Conservation (phyloP, 2,797 vertebrate genomes). For the Macroramphosus scolopax region DNA sequence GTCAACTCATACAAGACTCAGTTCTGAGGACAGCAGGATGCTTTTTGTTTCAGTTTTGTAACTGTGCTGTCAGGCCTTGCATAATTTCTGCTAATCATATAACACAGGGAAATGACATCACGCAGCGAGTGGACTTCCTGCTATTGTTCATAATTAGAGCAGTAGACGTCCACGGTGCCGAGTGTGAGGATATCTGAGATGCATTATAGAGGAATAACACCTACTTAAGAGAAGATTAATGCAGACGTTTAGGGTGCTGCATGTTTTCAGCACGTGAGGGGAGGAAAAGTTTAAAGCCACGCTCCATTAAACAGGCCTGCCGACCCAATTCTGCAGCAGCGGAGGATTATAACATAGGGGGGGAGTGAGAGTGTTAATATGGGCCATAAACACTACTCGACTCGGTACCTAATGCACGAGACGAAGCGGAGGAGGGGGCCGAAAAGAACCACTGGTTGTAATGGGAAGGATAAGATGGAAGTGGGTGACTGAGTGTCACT, state of each 20-base stretch:
- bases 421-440: slow-evolving; percentile 23
- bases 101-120: slow-evolving; percentile 32
- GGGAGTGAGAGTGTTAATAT: slow-evolving; percentile 72
- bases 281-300: slow-evolving; percentile 61
- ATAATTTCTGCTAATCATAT: slow-evolving; percentile 45
- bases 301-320: slow-evolving; percentile 64
- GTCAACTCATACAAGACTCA: no score
- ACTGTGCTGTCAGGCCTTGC: slow-evolving; percentile 24
- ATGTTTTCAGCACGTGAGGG: slow-evolving; percentile 27
- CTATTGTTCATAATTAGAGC: slow-evolving; percentile 35
- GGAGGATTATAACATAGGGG: slow-evolving; percentile 69
- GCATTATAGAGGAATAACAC: slow-evolving; percentile 47
- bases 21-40: slow-evolving; percentile 34
- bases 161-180: slow-evolving; percentile 28
- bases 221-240: slow-evolving; percentile 62
- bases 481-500: slow-evolving; percentile 45
- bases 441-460: slow-evolving; percentile 51
- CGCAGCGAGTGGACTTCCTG: slow-evolving; percentile 1
- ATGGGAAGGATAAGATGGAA: slow-evolving; percentile 56
- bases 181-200: slow-evolving; percentile 38
- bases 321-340: slow-evolving; percentile 61
- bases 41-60: slow-evolving; percentile 27
- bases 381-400: slow-evolving; percentile 50
- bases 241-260: slow-evolving; percentile 51
- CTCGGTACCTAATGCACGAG: slow-evolving; percentile 49